phyloP scores from a whole-genome alignment of 1,140 invertebrate genomes.

The Tetragonula clypearis region DNA sequence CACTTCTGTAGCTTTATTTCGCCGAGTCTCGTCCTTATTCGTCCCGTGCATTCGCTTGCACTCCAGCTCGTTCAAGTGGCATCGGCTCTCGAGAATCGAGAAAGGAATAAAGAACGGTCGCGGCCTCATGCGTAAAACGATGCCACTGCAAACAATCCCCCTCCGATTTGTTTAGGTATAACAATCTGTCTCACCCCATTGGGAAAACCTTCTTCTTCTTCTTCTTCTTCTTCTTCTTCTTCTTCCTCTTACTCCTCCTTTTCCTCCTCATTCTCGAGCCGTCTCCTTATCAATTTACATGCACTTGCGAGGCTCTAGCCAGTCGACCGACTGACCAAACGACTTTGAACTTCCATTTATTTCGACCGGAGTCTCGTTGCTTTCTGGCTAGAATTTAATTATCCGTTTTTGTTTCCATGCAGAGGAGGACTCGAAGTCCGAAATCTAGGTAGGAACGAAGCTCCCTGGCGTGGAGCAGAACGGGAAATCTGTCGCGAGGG shows the following conservation, averaged over 20 bases:
- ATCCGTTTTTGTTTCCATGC: neutral
- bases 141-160: slow-evolving; percentile 81
- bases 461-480: too few species aligned
- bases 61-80: slow-evolving; percentile 80
- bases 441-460: neutral
- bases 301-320: neutral
- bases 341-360: slow-evolving; percentile 8
- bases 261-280: neutral
- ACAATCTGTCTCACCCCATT: slow-evolving; percentile 71
- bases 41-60: slow-evolving; percentile 76
- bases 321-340: slow-evolving; percentile 54
- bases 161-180: slow-evolving; percentile 80
- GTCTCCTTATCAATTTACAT: slow-evolving; percentile 40
- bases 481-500: neutral
- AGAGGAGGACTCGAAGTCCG: neutral
- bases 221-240: neutral
- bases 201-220: neutral
- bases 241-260: neutral
- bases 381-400: neutral
- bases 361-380: neutral
- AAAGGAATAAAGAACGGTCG: slow-evolving; percentile 80
- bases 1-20: slow-evolving; percentile 12
- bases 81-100: slow-evolving; percentile 77
- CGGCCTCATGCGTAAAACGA: slow-evolving; percentile 82
- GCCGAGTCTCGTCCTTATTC: slow-evolving; percentile 33